Evolutionary conservation across 2,797 vertebrate genomes (phyloP).

Genomic region (Melanotaenia maccullochi): DNA sequence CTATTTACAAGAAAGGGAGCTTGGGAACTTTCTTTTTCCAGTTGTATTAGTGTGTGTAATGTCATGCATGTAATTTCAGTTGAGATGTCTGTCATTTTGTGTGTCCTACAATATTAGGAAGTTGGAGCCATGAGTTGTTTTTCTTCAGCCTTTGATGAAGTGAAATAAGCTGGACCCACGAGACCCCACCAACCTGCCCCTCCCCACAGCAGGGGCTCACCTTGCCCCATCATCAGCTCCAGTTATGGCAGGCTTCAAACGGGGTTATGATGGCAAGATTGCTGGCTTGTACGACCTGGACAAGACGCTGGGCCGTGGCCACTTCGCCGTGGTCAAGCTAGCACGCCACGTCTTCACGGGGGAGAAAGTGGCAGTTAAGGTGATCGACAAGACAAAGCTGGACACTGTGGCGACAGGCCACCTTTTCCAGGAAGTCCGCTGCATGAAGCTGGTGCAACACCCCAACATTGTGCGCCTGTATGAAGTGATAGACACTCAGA

Average conservation of each 20-base stretch:
- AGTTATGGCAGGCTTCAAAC: conserved; percentile 95
- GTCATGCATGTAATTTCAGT: not conserved
- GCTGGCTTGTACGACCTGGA: conserved; percentile 97
- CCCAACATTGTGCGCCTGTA: conserved; percentile 98
- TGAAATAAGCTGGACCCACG: conserved; percentile 83
- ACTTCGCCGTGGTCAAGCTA: conserved; percentile 97
- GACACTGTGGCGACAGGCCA: conserved; percentile 95
- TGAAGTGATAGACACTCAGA: conserved; percentile 98
- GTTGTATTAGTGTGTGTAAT: not conserved
- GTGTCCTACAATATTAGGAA: conserved; percentile 69
- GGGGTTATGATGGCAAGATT: conserved; percentile 97
- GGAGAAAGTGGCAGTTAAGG: conserved; percentile 98
- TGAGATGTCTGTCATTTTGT: conserved; percentile 3
- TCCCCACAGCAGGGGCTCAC: conserved; percentile 54
- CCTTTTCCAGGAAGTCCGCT: conserved; percentile 97
- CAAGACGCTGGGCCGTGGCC: conserved; percentile 96
- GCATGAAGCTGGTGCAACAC: conserved; percentile 98
- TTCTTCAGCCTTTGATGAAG: conserved; percentile 76
- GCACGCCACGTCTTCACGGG: conserved; percentile 98
- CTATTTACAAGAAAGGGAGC: not conserved
- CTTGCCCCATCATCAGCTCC: conserved; percentile 55
- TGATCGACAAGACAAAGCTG: conserved; percentile 98
- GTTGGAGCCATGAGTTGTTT: conserved; percentile 85
- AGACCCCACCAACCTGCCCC: conserved; percentile 57
- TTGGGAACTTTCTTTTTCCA: no score